Evolutionary conservation across 2,797 vertebrate genomes (phyloP).

Genomic region (Benthosema pterotum): DNA sequence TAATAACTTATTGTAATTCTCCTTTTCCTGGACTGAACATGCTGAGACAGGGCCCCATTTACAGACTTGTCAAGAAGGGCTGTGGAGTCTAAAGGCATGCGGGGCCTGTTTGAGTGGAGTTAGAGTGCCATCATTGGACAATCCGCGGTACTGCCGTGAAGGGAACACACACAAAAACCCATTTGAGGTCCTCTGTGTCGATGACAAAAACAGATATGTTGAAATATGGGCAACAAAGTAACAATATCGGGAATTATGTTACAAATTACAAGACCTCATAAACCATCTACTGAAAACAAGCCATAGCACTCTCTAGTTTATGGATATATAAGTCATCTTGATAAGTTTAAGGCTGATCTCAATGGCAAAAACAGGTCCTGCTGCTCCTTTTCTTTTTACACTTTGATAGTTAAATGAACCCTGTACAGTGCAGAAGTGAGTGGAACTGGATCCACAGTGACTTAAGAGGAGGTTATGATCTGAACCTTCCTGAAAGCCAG

Average conservation of each 20-base stretch:
- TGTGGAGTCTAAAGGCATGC: not conserved
- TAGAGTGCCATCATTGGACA: constrained; percentile 73
- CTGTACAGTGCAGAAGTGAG: too few relatives aligned
- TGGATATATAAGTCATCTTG: not conserved
- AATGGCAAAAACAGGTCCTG: not conserved
- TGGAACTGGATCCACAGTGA: not conserved
- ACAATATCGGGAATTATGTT: not conserved
- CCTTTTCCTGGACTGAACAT: constrained; percentile 61
- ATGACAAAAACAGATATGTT: not conserved
- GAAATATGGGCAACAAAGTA: too few relatives aligned
- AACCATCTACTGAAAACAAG: constrained; percentile 1
- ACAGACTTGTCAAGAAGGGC: constrained; percentile 33
- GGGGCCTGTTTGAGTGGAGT: constrained; percentile 60
- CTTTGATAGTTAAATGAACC: too few relatives aligned
- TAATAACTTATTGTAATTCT: constrained; percentile 71
- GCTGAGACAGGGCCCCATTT: constrained; percentile 60
- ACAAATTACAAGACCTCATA: not conserved
- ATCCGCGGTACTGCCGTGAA: constrained; percentile 58
- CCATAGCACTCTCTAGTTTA: not conserved
- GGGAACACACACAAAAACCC: not conserved
- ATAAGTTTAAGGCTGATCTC: not conserved
- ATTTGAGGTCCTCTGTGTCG: not conserved
- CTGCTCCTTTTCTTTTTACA: too few relatives aligned
- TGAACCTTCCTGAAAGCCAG: not conserved
- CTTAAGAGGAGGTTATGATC: constrained; percentile 1